These are phyloP conservation scores for Epirrhoe alternata DNA, from an alignment of 2,888 invertebrate genomes.

Conservation along the genomic window DNA sequence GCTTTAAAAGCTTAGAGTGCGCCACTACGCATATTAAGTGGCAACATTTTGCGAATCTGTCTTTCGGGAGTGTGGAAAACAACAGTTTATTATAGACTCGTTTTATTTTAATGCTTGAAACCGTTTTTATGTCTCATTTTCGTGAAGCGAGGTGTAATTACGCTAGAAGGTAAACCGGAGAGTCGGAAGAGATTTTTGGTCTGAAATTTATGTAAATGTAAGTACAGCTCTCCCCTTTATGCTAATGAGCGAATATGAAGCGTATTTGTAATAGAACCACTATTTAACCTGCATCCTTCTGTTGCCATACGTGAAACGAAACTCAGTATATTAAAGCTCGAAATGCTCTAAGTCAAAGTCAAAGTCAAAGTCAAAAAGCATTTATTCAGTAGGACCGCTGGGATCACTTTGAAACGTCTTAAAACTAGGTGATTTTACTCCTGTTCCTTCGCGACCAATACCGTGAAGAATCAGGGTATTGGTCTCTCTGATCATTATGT, in stretches of 20 bases:
- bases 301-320: constrained; percentile 28
- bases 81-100: constrained; percentile 53
- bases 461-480: no score
- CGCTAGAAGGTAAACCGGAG: constrained; percentile 58
- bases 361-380: no score
- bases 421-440: no score
- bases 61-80: constrained; percentile 46
- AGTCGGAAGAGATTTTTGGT: constrained; percentile 70
- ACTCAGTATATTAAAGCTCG: constrained; percentile 13
- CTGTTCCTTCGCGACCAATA: no score
- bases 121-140: constrained; percentile 72
- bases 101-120: constrained; percentile 58
- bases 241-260: constrained; percentile 68
- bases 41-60: constrained; percentile 41
- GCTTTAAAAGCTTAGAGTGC: constrained; percentile 45
- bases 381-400: no score
- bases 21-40: constrained; percentile 54
- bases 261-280: constrained; percentile 62
- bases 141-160: constrained; percentile 73
- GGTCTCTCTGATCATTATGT: neutral
- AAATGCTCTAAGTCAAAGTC: no score
- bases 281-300: constrained; percentile 60
- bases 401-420: no score
- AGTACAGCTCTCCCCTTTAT: constrained; percentile 61
- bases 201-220: constrained; percentile 73